These are phyloP conservation scores for Dichetophora obliterata DNA, from an alignment of 2,888 invertebrate species.

Conservation along the genomic window DNA sequence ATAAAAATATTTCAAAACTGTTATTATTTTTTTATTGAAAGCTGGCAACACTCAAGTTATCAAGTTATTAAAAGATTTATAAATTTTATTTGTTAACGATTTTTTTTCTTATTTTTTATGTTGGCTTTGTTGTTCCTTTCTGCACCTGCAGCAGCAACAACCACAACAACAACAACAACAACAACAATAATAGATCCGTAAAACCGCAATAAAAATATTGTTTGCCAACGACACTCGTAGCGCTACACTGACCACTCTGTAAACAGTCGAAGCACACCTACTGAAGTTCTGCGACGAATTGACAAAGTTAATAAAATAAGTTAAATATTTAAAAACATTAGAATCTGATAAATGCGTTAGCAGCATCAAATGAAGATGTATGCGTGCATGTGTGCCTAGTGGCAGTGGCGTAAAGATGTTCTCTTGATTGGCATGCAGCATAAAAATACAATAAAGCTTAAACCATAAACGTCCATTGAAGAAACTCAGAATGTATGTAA, in stretches of 20 bases:
- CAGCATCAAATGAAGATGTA: neutral
- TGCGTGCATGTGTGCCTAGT: neutral
- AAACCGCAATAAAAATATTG: neutral
- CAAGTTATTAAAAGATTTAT: neutral
- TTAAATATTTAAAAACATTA: slow-evolving; percentile 65
- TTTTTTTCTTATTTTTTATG: neutral
- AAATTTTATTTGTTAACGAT: neutral
- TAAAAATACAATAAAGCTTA: no score
- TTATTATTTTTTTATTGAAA: slow-evolving; percentile 16
- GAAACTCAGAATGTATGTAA: no score
- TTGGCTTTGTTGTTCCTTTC: neutral
- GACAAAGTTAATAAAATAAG: slow-evolving; percentile 64
- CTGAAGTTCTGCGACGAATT: slow-evolving; percentile 65
- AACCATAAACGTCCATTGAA: no score
- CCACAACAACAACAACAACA: slow-evolving; percentile 8
- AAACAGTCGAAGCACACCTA: slow-evolving; percentile 63
- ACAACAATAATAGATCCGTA: slow-evolving; percentile 10
- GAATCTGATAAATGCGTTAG: slow-evolving; percentile 9
- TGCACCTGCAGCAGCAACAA: slow-evolving; percentile 32
- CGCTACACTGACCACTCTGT: slow-evolving; percentile 7
- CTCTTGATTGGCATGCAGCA: neutral
- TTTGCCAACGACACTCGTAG: slow-evolving; percentile 28
- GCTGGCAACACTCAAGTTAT: neutral
- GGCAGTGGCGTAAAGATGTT: neutral
- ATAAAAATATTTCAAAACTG: slow-evolving; percentile 20